Percentiles rank a stretch among this genome's conserved stretches.
phyloP scores from a whole-genome alignment of 2,888 invertebrate genomes.

The Hydraecia micacea region DNA sequence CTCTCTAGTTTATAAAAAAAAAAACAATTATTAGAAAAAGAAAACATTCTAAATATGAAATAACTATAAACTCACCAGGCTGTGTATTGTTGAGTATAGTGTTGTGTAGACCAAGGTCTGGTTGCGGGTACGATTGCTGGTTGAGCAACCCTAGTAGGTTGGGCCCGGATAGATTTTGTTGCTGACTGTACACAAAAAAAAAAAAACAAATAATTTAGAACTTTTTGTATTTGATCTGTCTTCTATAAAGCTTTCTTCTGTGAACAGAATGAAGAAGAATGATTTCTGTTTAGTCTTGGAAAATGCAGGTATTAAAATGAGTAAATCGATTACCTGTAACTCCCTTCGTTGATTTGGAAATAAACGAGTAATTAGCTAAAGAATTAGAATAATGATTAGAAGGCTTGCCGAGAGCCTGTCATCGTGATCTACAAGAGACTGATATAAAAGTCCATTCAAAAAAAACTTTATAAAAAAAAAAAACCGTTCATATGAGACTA shows the following conservation, averaged over 20 bases:
- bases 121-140: constrained; percentile 81
- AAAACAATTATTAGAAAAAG: neutral
- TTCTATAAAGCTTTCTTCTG: neutral
- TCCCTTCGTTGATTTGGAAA: too few species aligned
- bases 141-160: constrained; percentile 86
- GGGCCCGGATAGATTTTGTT: constrained; percentile 86
- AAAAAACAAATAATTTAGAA: neutral
- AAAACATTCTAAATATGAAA: neutral
- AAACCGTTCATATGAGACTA: too few species aligned
- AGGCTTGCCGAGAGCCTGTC: too few species aligned
- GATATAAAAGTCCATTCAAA: too few species aligned
- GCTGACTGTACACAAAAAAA: constrained; percentile 77
- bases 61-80: constrained; percentile 71
- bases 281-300: neutral
- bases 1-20: constrained; percentile 1
- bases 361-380: too few species aligned
- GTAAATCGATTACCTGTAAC: too few species aligned
- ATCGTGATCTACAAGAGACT: too few species aligned
- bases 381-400: too few species aligned
- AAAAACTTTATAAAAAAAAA: too few species aligned
- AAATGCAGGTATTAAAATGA: neutral
- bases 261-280: neutral
- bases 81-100: constrained; percentile 78
- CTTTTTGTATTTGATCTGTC: neutral
- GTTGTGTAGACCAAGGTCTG: constrained; percentile 82